Evolutionary conservation across 2,888 invertebrate species (phyloP), one percentile per base, ranked within the genome.

Genomic region (Tenodera sinensis): DNA sequence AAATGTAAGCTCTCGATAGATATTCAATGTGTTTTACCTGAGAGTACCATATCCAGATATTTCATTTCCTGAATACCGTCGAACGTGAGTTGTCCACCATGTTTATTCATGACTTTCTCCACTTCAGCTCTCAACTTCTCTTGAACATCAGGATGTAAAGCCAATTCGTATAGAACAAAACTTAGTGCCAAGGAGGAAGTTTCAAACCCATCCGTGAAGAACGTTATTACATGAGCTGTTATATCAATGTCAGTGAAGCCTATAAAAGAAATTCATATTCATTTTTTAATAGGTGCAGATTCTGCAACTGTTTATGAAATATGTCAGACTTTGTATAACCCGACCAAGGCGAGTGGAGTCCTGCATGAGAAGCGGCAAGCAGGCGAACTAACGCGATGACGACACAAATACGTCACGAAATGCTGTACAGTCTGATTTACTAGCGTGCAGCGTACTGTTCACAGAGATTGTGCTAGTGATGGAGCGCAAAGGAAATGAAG

Each of bases 171-270:
- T 1, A 91, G 90, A 12, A 90, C 89, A 88, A 91, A 92, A 42
- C 91, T 91, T 83, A 92, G 90, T 15, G 92, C 91, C 12, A 91
- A 91, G 28, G 92, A 92, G 0, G 92, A 92, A 14, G 92, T 92
- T 89, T 92, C 92, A 87, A 92, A 92, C 9, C 92, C 92, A 82
- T 91, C 92, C 25, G 91, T 86, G 90, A 92, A 92, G 91, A 92
- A 92, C 9, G 92, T 90, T 25, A 92, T 88, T 20, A 91, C 91
- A 28, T 92, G 91, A 7, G 92, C 91, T 4, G 88, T 88, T 2
- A 89, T 83, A 30, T 89, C 88, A 15, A 89, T 89, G 83, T 90
- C 89, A 25, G 88, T 89, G 89, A 90, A 89, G 25, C 84, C 90
- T 90, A 34, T 0, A 86, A 30, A 71, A 71, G 0, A 20, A 0